Conservation (phyloP, 2,797 vertebrate species). For the Mormyrops boulengeri region DNA sequence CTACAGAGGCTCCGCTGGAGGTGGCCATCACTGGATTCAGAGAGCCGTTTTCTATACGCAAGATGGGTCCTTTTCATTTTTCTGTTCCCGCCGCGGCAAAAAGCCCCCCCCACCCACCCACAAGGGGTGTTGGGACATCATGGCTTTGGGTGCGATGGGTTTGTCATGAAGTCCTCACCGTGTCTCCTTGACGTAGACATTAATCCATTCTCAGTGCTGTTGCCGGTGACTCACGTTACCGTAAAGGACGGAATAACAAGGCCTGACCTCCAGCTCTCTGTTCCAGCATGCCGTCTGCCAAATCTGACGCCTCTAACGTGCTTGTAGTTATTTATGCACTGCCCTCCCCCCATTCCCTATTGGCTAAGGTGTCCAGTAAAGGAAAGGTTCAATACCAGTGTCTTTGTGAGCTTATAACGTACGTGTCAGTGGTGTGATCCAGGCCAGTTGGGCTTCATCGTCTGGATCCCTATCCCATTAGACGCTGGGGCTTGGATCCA, state of each 20-base stretch:
- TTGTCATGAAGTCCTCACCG: not conserved
- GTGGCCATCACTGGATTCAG: not conserved
- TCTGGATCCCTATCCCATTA: not conserved
- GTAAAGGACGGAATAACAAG: not conserved
- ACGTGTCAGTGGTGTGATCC: not conserved
- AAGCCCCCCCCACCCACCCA: not conserved
- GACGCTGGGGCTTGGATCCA: not conserved
- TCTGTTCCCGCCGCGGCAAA: not conserved
- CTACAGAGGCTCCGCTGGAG: not conserved
- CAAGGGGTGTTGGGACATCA: not conserved
- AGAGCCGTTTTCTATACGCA: not conserved
- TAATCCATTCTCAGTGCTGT: not conserved
- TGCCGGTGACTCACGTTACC: slow-evolving; percentile 8
- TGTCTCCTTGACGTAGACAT: slow-evolving; percentile 25
- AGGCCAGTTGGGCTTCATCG: not conserved
- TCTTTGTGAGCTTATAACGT: not conserved
- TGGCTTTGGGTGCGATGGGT: not conserved
- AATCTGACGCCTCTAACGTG: not conserved
- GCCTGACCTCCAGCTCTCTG: slow-evolving; percentile 5
- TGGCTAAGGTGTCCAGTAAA: not conserved
- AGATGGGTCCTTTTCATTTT: not conserved
- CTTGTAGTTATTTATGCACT: not conserved
- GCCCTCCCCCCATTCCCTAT: not conserved
- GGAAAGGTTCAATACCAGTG: not conserved
- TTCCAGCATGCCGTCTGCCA: not conserved